These are phyloP conservation scores for Nesometra sesokonis DNA, from an alignment of 35 echinoderm and acorn worm genomes.

Conservation along the genomic window DNA sequence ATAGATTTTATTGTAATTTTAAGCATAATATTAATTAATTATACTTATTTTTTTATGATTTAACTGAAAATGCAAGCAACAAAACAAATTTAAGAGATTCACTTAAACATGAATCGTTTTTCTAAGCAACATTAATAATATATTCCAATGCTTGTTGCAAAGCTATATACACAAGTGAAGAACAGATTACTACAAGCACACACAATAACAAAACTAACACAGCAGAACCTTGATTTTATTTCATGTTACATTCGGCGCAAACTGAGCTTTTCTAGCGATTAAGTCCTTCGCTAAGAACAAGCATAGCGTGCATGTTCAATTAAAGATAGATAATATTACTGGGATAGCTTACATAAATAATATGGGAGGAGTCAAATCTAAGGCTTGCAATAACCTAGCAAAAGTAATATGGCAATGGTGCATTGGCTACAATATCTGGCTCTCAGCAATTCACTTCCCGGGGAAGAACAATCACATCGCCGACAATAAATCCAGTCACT, in stretches of 20 bases:
- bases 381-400: conserved; percentile 20
- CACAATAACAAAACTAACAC: not conserved
- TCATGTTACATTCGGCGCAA: no score
- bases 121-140: not conserved
- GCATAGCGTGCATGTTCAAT: no score
- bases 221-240: no score
- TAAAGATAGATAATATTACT: conserved; percentile 6
- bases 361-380: no score
- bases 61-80: no score
- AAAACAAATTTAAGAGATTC: not conserved
- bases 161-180: not conserved
- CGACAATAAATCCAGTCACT: conserved; percentile 20
- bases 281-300: no score
- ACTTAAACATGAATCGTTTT: not conserved
- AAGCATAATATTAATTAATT: no score
- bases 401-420: conserved; percentile 45
- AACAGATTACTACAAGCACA: no score
- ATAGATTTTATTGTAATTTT: no score
- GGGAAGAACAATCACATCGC: conserved; percentile 32
- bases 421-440: conserved; percentile 27
- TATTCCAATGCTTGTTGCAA: not conserved
- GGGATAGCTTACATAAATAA: no score
- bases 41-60: no score
- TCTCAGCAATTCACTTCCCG: conserved; percentile 26
- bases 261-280: no score